A percentile compares a stretch with the other conserved stretches of the same genome.
These are phyloP conservation scores for Pteronotus mesoamericanus DNA, from an alignment of 2,797 vertebrate genomes.

Conservation along the genomic window DNA sequence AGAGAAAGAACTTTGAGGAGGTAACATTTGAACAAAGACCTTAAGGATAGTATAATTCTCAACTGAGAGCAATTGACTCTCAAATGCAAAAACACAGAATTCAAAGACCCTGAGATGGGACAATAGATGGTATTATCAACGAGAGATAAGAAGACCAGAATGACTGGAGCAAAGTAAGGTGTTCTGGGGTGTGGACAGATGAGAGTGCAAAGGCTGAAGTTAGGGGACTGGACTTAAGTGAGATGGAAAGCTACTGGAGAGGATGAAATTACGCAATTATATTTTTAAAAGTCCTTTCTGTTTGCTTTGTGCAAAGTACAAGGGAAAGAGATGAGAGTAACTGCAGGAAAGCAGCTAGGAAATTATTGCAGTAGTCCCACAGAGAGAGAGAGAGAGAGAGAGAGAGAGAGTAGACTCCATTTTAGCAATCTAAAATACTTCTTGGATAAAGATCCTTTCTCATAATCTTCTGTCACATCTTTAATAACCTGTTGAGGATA, in stretches of 20 bases:
- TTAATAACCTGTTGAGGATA: neutral
- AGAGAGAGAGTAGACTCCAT: neutral
- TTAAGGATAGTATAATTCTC: neutral
- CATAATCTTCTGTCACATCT: neutral
- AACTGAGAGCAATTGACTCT: neutral
- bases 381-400: neutral
- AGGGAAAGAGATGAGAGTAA: no score
- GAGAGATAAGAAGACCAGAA: neutral
- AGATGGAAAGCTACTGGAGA: neutral
- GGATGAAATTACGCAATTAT: neutral
- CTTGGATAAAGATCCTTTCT: neutral
- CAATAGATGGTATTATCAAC: neutral
- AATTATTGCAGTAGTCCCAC: neutral
- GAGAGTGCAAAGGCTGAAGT: neutral
- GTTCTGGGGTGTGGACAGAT: neutral
- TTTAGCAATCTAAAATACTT: neutral
- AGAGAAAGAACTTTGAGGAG: neutral
- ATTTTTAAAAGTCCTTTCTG: neutral
- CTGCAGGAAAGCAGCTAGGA: neutral
- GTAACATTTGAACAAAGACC: neutral
- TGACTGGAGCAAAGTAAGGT: neutral
- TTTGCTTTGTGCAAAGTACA: neutral
- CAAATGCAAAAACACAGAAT: neutral
- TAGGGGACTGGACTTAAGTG: neutral
- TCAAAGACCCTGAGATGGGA: neutral